These are phyloP conservation scores for Carapus acus DNA, from an alignment of 2,797 vertebrate species.

Conservation along the genomic window DNA sequence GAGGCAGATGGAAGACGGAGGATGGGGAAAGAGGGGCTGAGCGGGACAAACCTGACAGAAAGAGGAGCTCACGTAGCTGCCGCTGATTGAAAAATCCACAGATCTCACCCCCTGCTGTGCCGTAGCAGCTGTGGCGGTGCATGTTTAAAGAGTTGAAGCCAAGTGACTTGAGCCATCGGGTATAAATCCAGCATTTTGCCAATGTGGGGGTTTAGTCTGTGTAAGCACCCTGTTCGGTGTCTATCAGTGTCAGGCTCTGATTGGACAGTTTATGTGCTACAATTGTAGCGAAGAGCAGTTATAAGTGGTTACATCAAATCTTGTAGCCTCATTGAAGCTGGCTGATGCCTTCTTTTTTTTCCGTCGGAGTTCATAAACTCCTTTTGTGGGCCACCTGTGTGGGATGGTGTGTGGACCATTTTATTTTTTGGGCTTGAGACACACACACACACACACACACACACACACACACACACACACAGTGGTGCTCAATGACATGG, in stretches of 20 bases:
- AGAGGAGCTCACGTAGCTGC: constrained; percentile 33
- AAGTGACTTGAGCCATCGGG: constrained; percentile 35
- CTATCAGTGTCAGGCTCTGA: too few relatives aligned
- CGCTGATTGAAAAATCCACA: constrained; percentile 59
- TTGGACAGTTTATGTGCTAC: too few relatives aligned
- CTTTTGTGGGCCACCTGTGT: constrained; percentile 51
- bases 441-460: constrained; percentile 23
- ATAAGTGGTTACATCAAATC: too few relatives aligned
- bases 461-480: constrained; percentile 23
- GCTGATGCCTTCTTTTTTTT: too few relatives aligned
- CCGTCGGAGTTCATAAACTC: constrained; percentile 41
- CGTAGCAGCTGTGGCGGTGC: constrained; percentile 42
- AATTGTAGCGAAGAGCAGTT: too few relatives aligned
- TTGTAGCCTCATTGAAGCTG: too few relatives aligned
- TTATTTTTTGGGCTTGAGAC: constrained; percentile 6
- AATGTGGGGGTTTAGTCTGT: background rate
- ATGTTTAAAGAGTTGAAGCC: constrained; percentile 43
- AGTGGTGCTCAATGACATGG: constrained; percentile 45
- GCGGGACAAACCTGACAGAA: constrained; percentile 46
- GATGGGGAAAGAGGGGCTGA: constrained; percentile 35
- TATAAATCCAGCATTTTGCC: background rate
- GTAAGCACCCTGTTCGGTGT: too few relatives aligned
- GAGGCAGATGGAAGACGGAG: constrained; percentile 38
- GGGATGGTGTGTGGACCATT: constrained; percentile 12
- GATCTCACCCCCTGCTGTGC: constrained; percentile 35